Percentiles rank a stretch among this genome's conserved stretches.
Evolutionary conservation across 1,140 invertebrate genomes (phyloP).

Genomic region (Drosophila lacteicornis): DNA sequence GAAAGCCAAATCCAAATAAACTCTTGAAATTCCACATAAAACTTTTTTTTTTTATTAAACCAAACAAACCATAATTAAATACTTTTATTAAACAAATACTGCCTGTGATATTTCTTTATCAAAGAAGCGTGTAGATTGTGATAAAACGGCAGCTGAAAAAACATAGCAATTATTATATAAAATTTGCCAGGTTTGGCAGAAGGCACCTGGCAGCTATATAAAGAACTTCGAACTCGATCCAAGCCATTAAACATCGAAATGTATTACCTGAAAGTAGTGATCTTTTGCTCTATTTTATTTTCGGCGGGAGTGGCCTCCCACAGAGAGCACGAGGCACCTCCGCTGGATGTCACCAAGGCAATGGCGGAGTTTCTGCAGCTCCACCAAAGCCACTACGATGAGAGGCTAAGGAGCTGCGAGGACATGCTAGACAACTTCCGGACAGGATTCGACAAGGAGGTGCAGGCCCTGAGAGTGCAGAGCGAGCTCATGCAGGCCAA

Average conservation of each 20-base stretch:
- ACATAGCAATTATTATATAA: constrained; percentile 1
- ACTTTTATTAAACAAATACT: constrained; percentile 2
- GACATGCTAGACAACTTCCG: constrained; percentile 6
- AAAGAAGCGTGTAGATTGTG: background rate
- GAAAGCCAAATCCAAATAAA: background rate
- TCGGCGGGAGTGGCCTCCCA: background rate
- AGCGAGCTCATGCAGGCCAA: constrained; percentile 1
- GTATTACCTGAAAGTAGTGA: background rate
- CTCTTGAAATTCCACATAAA: background rate
- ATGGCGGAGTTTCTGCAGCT: constrained; percentile 11
- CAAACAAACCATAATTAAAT: background rate
- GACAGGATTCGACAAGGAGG: background rate
- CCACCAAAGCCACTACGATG: constrained; percentile 8
- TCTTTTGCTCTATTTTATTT: background rate
- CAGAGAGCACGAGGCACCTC: background rate
- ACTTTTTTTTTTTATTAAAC: background rate
- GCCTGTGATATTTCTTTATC: background rate
- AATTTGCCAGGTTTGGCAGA: background rate
- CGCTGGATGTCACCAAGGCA: constrained; percentile 11
- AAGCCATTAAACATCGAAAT: background rate
- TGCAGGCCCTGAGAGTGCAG: background rate
- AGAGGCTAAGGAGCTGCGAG: constrained; percentile 6
- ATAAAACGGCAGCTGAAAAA: constrained; percentile 14
- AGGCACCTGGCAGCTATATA: background rate
- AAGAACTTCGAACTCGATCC: background rate